Evolutionary conservation across 2,797 vertebrate genomes (phyloP).

Genomic region (Thunnus albacares): DNA sequence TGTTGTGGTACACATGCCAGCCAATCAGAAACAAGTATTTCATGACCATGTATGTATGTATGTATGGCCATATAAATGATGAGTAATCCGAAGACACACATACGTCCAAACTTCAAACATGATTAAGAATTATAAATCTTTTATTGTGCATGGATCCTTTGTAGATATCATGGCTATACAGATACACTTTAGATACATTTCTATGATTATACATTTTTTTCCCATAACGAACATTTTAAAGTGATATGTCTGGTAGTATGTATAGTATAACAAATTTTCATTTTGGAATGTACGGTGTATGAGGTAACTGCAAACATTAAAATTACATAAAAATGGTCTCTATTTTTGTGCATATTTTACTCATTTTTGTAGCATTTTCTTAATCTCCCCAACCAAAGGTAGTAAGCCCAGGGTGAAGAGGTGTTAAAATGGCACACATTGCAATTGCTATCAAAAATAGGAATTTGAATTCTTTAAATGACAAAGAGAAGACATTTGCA

Average conservation of each 20-base stretch:
- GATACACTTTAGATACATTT: slow-evolving; percentile 93
- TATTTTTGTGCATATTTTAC: slow-evolving; percentile 89
- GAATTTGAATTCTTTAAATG: slow-evolving; percentile 91
- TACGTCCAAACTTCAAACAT: slow-evolving; percentile 41
- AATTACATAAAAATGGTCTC: slow-evolving; percentile 97
- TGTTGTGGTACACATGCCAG: background rate
- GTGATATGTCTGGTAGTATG: slow-evolving; percentile 98
- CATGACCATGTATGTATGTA: background rate
- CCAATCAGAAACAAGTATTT: slow-evolving; percentile 7
- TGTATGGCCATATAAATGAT: background rate
- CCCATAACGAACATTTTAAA: slow-evolving; percentile 95
- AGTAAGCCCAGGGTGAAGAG: slow-evolving; percentile 86
- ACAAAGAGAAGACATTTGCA: slow-evolving; percentile 92
- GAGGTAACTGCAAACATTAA: slow-evolving; percentile 98
- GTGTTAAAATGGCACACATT: slow-evolving; percentile 92
- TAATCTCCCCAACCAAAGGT: slow-evolving; percentile 83
- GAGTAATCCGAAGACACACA: slow-evolving; percentile 23
- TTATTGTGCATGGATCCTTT: slow-evolving; percentile 97
- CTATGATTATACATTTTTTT: slow-evolving; percentile 93
- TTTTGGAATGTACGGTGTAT: slow-evolving; percentile 99
- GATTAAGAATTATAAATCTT: slow-evolving; percentile 96
- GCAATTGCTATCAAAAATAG: slow-evolving; percentile 95
- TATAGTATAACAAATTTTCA: slow-evolving; percentile 92
- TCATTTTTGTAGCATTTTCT: slow-evolving; percentile 82
- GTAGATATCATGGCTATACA: slow-evolving; percentile 97